Evolutionary conservation across 2,797 vertebrate species (phyloP), one percentile per base, ranked within the genome.

Genomic region (Pseudopleuronectes americanus): DNA sequence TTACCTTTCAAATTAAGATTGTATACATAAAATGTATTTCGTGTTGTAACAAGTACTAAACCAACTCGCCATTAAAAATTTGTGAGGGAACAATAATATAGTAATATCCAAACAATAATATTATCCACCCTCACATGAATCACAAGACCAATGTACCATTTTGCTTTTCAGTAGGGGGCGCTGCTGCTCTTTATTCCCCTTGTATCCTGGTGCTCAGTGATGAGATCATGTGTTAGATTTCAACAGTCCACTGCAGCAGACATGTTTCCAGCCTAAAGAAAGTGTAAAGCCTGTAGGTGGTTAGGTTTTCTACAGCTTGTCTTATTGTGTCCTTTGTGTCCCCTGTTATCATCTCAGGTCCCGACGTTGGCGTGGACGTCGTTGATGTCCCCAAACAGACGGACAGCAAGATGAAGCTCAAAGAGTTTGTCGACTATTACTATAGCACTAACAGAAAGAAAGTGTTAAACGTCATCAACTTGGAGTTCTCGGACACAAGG

Each of bases 371-470:
- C 0, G 97, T 99, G 64, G 97, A 99, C 8, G 97, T 99, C 26
- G 94, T 97, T 0, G 98, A 99, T 7, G 97, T 99, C 80, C 96
- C 97, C 80, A 99, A 97, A 86, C 98, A 99, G 93, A 97, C 95
- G 0, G 95, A 97, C 80, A 95, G 96, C 93, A 96, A 96, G 90
- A 99, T 99, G 97, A 99, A 98, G 81, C 92, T 99, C 21, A 99
- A 99, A 88, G 98, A 99, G 85, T 99, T 99, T 91, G 98, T 99
- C n/a, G 97, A 99, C 90, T 99, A 95, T 76, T 99, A 99, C 89
- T 99, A 99, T 85, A 99, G 97, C 91, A 99, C 98, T 68, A 99
- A 96, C 94, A 94, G 98, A 73, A 99, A 98, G 92, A 96, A 97
- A 57, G 97, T 99, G 51, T 95, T 99, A 77, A 98, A 98, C 0